Percentiles rank a stretch among this genome's conserved stretches.
phyloP scores from a whole-genome alignment of 2,888 invertebrate species.

The Phortica magna region DNA sequence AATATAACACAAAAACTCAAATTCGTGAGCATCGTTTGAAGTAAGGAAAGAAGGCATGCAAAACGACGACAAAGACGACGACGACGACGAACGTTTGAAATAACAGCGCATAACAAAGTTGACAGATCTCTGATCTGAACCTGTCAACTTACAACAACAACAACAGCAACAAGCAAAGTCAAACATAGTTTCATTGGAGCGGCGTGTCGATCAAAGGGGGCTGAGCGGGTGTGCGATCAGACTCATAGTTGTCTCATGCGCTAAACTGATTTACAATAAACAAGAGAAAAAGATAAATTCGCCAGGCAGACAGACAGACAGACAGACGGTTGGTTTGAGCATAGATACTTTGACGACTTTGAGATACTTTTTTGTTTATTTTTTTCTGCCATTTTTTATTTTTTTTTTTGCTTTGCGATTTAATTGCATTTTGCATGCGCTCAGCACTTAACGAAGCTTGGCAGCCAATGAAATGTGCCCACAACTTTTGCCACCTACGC shows the following conservation, averaged over 20 bases:
- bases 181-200: too few species aligned
- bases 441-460: neutral
- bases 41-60: slow-evolving; percentile 42
- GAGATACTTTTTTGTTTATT: neutral
- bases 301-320: too few species aligned
- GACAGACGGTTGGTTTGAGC: too few species aligned
- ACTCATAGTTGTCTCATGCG: neutral
- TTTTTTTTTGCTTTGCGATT: neutral
- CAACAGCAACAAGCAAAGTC: neutral
- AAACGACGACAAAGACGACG: neutral
- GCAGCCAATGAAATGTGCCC: slow-evolving; percentile 23
- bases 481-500: slow-evolving; percentile 14
- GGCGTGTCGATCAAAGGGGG: too few species aligned
- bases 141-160: slow-evolving; percentile 29
- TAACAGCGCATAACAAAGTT: slow-evolving; percentile 36
- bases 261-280: neutral
- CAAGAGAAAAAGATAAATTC: too few species aligned
- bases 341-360: neutral
- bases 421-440: slow-evolving; percentile 7
- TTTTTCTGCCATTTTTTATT: neutral
- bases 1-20: slow-evolving; percentile 29
- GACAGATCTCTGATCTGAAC: slow-evolving; percentile 32
- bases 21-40: slow-evolving; percentile 40
- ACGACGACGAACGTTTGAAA: slow-evolving; percentile 21
- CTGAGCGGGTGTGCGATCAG: neutral